phyloP scores from a whole-genome alignment of 2,888 invertebrate species.

The Diarsia rubi region DNA sequence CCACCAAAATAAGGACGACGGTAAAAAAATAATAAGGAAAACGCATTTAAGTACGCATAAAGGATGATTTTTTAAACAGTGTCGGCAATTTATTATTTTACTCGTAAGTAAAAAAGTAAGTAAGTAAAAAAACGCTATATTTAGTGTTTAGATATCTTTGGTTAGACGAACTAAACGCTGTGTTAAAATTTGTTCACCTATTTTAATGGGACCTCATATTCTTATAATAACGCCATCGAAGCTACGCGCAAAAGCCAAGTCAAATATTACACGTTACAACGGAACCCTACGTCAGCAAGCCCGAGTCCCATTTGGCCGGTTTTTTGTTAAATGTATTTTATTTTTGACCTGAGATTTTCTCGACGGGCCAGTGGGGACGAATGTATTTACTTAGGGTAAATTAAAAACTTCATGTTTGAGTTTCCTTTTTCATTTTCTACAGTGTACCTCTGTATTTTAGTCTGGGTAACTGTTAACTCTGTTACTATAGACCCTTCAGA shows the following conservation, averaged over 20 bases:
- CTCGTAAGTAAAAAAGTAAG: too few species aligned
- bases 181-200: too few species aligned
- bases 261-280: not conserved
- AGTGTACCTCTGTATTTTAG: not conserved
- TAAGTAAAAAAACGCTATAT: too few species aligned
- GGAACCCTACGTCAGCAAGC: not conserved
- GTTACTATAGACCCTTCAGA: not conserved
- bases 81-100: too few species aligned
- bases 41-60: too few species aligned
- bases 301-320: not conserved
- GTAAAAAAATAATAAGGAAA: too few species aligned
- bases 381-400: constrained; percentile 34
- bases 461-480: not conserved
- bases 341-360: constrained; percentile 20
- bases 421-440: constrained; percentile 10
- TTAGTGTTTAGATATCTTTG: too few species aligned
- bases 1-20: too few species aligned
- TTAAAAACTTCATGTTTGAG: constrained; percentile 36
- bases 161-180: too few species aligned
- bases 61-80: too few species aligned
- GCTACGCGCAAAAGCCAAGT: not conserved
- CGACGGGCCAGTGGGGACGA: not conserved
- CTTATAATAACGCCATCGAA: not conserved
- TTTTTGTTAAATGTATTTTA: not conserved
- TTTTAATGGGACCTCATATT: too few species aligned